Conservation (phyloP, 2,797 vertebrate species). For the Neosalanx taihuensis region DNA sequence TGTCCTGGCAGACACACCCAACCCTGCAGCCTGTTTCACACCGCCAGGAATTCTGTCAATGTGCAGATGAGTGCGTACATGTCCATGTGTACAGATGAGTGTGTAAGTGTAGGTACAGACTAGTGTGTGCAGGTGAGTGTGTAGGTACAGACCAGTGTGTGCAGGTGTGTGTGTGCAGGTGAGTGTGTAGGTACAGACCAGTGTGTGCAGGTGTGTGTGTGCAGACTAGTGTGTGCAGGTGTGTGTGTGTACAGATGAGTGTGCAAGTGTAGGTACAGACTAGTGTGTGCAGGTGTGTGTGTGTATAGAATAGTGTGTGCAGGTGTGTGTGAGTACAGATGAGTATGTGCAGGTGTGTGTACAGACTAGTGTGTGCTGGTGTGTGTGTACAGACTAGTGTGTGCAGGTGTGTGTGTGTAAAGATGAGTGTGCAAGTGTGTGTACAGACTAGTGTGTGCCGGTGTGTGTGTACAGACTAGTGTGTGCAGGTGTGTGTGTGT, state of each 20-base stretch:
- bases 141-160: not conserved
- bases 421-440: too few relatives aligned
- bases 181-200: not conserved
- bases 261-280: not conserved
- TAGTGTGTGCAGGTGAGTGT: not conserved
- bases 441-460: too few relatives aligned
- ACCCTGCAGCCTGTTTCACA: not conserved
- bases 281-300: not conserved
- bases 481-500: too few relatives aligned
- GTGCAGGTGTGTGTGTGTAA: not conserved
- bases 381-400: not conserved
- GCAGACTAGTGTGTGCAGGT: not conserved
- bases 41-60: not conserved
- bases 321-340: not conserved
- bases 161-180: not conserved
- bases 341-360: not conserved
- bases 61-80: not conserved
- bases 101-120: not conserved
- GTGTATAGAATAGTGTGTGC: not conserved
- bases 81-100: not conserved
- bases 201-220: not conserved
- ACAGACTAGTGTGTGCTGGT: not conserved
- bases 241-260: not conserved
- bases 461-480: too few relatives aligned
- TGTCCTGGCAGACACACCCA: conserved; percentile 26